Percentiles rank a stretch among this genome's conserved stretches.
These are phyloP conservation scores for Ichneumoninae sp. DNA, from an alignment of 2,888 invertebrate genomes.

Conservation along the genomic window DNA sequence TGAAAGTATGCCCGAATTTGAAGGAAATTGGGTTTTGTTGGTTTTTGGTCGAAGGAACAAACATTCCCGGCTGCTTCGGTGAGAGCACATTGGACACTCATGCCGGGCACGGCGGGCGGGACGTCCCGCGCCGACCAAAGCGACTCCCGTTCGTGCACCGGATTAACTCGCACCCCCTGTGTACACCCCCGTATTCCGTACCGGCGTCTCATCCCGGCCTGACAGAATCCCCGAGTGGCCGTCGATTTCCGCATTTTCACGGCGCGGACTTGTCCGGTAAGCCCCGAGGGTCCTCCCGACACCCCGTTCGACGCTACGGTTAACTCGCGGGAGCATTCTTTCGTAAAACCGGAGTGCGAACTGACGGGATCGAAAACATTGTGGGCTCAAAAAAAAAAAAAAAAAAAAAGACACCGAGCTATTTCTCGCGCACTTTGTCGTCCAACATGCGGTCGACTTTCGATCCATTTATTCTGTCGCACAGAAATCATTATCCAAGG, in stretches of 20 bases:
- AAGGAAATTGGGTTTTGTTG: neutral
- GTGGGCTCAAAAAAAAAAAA: neutral
- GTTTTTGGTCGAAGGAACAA: neutral
- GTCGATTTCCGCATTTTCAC: constrained; percentile 14
- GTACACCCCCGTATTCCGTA: neutral
- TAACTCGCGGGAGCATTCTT: neutral
- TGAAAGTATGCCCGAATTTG: neutral
- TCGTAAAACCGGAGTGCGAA: neutral
- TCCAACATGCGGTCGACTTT: too few species aligned
- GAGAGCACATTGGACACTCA: neutral
- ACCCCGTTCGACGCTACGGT: neutral
- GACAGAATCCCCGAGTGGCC: constrained; percentile 2
- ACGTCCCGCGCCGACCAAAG: constrained; percentile 22
- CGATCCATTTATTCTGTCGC: too few species aligned
- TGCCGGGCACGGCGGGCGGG: constrained; percentile 11
- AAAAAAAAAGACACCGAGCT: neutral
- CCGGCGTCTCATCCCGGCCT: neutral
- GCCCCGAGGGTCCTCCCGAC: neutral
- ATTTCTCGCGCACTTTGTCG: too few species aligned
- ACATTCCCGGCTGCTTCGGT: neutral
- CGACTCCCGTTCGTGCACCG: constrained; percentile 19
- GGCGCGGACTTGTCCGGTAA: neutral
- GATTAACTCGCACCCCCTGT: constrained; percentile 50
- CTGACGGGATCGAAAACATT: neutral
- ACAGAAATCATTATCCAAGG: too few species aligned